Evolutionary conservation across 2,888 invertebrate species (phyloP), one percentile per base, ranked within the genome.

Genomic region (Alloplasta piceator): DNA sequence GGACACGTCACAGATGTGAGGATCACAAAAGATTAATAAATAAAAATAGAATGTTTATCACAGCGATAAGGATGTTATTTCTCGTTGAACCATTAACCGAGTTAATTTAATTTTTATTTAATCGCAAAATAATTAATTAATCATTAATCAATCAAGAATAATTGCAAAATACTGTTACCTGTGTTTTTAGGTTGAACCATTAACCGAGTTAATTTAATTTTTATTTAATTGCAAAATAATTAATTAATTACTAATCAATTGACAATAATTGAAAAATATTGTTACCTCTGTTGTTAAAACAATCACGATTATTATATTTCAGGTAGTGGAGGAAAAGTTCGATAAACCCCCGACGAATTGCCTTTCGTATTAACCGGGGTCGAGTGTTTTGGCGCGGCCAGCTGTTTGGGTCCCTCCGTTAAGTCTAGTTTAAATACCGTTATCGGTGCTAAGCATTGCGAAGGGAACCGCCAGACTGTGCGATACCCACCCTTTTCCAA

Each of bases 391-490:
- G 64, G 36, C 67, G 76, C 64, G 76, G 76, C 73, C 83, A 83
- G 83, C 68, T 83, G 84, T 80, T 82, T 67, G 83, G 67, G 76
- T 78, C 77, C 68, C 78, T 82, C 61, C 77, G 78, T 68, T 83
- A 83, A 84, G 82, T 84, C 82, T 82, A 83, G 86, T 85, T 87
- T 86, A 86, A 87, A 86, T 87, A 85, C 80, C 84, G 85, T 88
- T 88, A 88, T 88, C 87, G 83, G 83, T 48, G 76, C 82, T 84
- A 83, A 84, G 77, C 84, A 84, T 80, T 75, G 80, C 83, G 68
- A 68, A 61, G 72, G 70, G 82, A 64, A 74, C 63, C 66, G 50
- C 48, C 73, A 76, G 70, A 83, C 81, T 72, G 73, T 61, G 78
- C 82, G 79, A 82, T 83, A 86, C 81, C 82, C 82, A 82, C 82